Evolutionary conservation across 2,888 invertebrate genomes (phyloP).

Genomic region (Dugesia japonica): DNA sequence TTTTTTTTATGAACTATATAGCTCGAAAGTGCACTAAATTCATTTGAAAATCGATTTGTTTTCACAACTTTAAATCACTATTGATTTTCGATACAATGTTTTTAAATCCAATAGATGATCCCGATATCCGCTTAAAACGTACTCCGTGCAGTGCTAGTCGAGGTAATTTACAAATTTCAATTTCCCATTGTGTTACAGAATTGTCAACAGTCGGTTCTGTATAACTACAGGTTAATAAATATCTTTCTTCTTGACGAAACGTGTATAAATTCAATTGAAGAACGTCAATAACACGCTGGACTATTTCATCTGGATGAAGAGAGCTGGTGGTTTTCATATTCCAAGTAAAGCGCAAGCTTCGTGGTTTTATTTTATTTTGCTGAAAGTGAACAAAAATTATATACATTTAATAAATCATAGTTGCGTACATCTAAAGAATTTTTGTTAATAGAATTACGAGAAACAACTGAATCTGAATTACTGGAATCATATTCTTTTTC

Average conservation of each 20-base stretch:
- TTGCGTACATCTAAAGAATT: not conserved
- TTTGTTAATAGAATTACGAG: not conserved
- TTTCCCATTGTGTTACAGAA: constrained; percentile 61
- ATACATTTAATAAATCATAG: too few species aligned
- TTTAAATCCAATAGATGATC: constrained; percentile 52
- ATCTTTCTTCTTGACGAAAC: constrained; percentile 95
- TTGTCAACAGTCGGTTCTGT: constrained; percentile 89
- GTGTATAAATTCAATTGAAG: constrained; percentile 97
- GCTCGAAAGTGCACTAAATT: constrained; percentile 8
- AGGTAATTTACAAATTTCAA: constrained; percentile 77
- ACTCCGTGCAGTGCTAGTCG: constrained; percentile 92
- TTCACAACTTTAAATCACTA: constrained; percentile 34
- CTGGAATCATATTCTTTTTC: constrained; percentile 3
- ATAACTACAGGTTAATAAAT: constrained; percentile 70
- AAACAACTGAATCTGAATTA: constrained; percentile 14
- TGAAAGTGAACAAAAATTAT: not conserved
- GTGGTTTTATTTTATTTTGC: constrained; percentile 56
- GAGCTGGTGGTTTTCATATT: constrained; percentile 99
- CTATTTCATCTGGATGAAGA: constrained; percentile 86
- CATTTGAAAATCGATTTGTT: not conserved
- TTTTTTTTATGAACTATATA: not conserved
- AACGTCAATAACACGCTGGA: constrained; percentile 89
- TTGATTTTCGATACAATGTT: constrained; percentile 35
- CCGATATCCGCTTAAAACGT: constrained; percentile 54
- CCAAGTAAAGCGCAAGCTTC: constrained; percentile 96